Percentiles rank a stretch among this genome's conserved stretches.
Conservation (phyloP, 1,140 invertebrate species). For the Doryteuthis pealeii region DNA sequence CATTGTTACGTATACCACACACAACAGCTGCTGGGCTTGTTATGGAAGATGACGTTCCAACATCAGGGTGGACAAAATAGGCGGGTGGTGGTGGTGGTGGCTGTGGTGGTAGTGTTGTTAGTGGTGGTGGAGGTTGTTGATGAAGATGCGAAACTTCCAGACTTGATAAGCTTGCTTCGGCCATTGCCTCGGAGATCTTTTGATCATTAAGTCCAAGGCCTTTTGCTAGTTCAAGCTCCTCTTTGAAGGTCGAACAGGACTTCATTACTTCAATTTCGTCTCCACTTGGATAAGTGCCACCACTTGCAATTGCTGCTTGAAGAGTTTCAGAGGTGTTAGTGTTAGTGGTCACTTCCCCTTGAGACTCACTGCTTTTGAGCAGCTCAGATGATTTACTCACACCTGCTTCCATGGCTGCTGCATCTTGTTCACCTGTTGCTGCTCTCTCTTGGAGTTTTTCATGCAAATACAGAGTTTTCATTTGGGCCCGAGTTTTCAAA, state of each 20-base stretch:
- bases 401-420: background rate
- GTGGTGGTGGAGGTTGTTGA: background rate
- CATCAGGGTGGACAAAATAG: background rate
- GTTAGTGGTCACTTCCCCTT: background rate
- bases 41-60: background rate
- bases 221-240: background rate
- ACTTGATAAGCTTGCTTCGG: background rate
- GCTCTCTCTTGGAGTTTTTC: background rate
- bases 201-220: constrained; percentile 2
- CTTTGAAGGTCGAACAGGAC: background rate
- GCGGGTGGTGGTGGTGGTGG: background rate
- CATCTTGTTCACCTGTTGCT: background rate
- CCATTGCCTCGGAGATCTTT: background rate
- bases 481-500: constrained; percentile 41
- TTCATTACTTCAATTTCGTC: background rate
- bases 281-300: background rate
- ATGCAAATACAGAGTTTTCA: constrained; percentile 9
- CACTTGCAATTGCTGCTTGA: background rate
- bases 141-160: background rate
- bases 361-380: background rate
- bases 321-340: background rate
- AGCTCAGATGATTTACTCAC: background rate
- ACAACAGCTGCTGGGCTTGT: too few relatives aligned
- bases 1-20: background rate
- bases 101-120: too few relatives aligned